Base-by-base conservation (phyloP, 2,888 invertebrate genomes). In the Ernsta delagoae region DNA sequence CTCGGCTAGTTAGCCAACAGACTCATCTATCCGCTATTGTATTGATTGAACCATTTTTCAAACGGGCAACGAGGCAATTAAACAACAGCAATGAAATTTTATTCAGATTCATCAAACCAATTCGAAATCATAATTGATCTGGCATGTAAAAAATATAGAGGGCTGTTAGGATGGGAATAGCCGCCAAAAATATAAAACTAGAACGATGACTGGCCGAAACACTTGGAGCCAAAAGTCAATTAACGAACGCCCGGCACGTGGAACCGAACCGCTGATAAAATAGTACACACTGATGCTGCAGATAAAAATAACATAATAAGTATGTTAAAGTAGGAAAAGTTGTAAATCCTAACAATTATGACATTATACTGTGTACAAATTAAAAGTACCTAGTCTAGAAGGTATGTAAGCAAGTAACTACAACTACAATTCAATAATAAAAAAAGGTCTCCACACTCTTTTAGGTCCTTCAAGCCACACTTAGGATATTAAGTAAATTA, bases 51-150 rank as follows among this genome's bases (percentile, higher is more conserved):
- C 87, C 86, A 88, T 89, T 87, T 90, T 88, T 90, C 86, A 88
- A 89, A 87, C 85, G 81, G 78, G 83, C 88, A 89, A 89, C 90
- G 79, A 90, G 89, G 79, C 91, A 90, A 91, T 92, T 91, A 91
- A 91, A 86, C 89, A 90, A 90, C 81, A 84, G 87, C 90, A 90
- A 90, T 91, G 88, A 90, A 87, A 90, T 90, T 90, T 90, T 90
- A 91, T 92, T 92, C 89, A 90, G 89, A 90, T 92, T 89, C 92
- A 91, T 92, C 90, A 91, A 92, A 90, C 90, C 90, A 91, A 91
- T 89, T 90, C 86, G 89, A 86, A 88, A 91, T 92, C 91, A 91
- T 92, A 92, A 92, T 92, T 91, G 92, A 92, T 91, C 92, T 89
- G 87, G 82, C 87, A 84, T 89, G 86, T 90, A 92, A 92, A 92